Percentiles rank a stretch among this genome's conserved stretches.
Evolutionary conservation across 2,113 vertebrate species (phyloP).

Genomic region (Phyllopteryx taeniolatus): DNA sequence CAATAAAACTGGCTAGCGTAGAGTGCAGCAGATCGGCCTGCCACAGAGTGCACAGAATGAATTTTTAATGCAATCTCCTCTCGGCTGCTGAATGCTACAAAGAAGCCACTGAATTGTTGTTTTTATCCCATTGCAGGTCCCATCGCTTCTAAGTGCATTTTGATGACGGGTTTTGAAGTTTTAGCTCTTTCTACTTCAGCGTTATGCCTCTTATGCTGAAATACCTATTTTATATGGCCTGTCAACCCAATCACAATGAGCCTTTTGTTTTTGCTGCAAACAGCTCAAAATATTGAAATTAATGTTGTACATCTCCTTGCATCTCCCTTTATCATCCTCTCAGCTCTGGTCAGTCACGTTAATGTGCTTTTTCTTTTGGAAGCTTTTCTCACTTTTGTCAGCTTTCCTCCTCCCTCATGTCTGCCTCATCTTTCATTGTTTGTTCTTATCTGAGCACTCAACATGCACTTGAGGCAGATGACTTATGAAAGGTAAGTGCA

Average conservation of each 20-base stretch:
- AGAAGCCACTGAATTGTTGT: conserved; percentile 20
- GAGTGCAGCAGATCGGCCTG: conserved; percentile 33
- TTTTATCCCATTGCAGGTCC: conserved; percentile 19
- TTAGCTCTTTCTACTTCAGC: conserved; percentile 5
- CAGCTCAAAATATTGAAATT: conserved; percentile 26
- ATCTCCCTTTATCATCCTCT: conserved; percentile 12
- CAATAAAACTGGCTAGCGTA: conserved; percentile 50
- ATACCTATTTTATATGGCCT: background rate
- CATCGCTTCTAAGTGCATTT: conserved; percentile 26
- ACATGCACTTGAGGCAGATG: conserved; percentile 16
- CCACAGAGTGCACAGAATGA: conserved; percentile 59
- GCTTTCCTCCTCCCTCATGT: background rate
- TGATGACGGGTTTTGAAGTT: conserved; percentile 28
- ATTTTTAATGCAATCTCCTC: conserved; percentile 64
- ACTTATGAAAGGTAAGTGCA: conserved; percentile 32
- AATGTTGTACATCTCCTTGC: conserved; percentile 5
- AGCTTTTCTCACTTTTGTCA: conserved; percentile 4
- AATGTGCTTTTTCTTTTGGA: conserved; percentile 17
- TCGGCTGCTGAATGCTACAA: conserved; percentile 53
- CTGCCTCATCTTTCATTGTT: conserved; percentile 9
- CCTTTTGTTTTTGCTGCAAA: conserved; percentile 9
- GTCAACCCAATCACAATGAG: conserved; percentile 21
- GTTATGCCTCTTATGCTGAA: conserved; percentile 19
- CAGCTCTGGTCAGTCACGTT: background rate
- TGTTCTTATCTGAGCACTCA: conserved; percentile 6